Percentiles rank a stretch among this genome's conserved stretches.
Conservation (phyloP, 1,140 invertebrate genomes). For the Magallana angulata region DNA sequence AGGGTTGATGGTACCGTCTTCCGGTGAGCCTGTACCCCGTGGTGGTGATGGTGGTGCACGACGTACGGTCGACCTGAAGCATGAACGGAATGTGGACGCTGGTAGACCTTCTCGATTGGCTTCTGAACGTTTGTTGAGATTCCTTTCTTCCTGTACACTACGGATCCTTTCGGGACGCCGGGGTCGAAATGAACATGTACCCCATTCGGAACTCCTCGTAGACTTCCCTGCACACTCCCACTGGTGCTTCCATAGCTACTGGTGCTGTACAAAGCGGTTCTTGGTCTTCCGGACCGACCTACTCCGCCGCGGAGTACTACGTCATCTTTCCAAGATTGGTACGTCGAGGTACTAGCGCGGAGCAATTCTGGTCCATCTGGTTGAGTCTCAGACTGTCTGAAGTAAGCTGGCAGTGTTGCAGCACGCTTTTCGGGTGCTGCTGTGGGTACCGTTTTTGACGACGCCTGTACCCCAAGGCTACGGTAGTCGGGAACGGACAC, state of each 20-base stretch:
- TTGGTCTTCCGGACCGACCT: slow-evolving; percentile 7
- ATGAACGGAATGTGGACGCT: slow-evolving; percentile 33
- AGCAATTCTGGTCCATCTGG: slow-evolving; percentile 38
- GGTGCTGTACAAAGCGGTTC: slow-evolving; percentile 41
- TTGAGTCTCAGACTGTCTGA: background rate
- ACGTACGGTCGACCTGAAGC: background rate
- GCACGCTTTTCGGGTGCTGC: slow-evolving; percentile 1
- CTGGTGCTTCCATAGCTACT: slow-evolving; percentile 30
- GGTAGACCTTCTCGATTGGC: slow-evolving; percentile 54
- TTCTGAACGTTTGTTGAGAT: slow-evolving; percentile 48
- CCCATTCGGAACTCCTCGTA: slow-evolving; percentile 21
- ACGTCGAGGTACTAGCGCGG: slow-evolving; percentile 38
- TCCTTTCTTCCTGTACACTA: slow-evolving; percentile 6
- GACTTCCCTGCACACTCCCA: slow-evolving; percentile 45
- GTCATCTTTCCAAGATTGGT: slow-evolving; percentile 56
- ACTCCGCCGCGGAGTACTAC: slow-evolving; percentile 43
- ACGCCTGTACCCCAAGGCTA: slow-evolving; percentile 40
- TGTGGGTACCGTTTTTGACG: background rate
- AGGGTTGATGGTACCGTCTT: background rate
- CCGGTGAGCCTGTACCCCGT: background rate
- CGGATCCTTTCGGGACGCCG: background rate
- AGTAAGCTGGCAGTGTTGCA: background rate
- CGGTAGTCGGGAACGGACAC: slow-evolving; percentile 57
- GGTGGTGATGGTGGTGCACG: slow-evolving; percentile 4
- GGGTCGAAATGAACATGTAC: slow-evolving; percentile 28